phyloP scores from a whole-genome alignment of 2,113 vertebrate species.

The Cygnus atratus region DNA sequence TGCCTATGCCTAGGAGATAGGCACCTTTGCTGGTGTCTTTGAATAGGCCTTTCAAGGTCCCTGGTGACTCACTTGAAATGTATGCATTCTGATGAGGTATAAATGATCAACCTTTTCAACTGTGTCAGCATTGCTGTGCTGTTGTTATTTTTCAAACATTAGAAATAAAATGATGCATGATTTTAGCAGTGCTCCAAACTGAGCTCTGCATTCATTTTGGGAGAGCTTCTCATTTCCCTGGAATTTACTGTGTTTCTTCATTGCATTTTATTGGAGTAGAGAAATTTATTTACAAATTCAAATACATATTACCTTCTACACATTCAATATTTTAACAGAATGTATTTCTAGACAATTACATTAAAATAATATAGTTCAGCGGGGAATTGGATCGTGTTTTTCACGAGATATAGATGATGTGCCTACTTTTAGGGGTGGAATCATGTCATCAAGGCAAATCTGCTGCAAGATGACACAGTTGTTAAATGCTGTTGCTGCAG shows the following conservation, averaged over 20 bases:
- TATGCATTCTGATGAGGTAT: not conserved
- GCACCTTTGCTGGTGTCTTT: not conserved
- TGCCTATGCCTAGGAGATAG: not conserved
- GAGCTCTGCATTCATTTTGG: not conserved
- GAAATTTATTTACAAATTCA: not conserved
- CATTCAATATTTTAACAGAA: not conserved
- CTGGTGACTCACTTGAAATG: not conserved
- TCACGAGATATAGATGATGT: not conserved
- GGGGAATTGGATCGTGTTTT: not conserved
- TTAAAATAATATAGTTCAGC: not conserved
- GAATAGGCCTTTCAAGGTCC: not conserved
- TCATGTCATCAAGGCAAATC: not conserved
- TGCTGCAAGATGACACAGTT: not conserved
- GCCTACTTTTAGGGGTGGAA: not conserved
- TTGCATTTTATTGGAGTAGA: not conserved
- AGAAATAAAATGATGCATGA: not conserved
- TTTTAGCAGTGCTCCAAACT: not conserved
- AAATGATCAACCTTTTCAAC: not conserved
- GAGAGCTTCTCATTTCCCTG: not conserved
- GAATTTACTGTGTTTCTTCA: not conserved
- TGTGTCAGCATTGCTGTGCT: not conserved
- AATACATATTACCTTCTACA: not conserved
- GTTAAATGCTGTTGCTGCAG: not conserved
- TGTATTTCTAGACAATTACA: not conserved
- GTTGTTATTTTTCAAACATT: not conserved